Conservation (phyloP, 2,888 invertebrate genomes). For the Isoperla grammatica region DNA sequence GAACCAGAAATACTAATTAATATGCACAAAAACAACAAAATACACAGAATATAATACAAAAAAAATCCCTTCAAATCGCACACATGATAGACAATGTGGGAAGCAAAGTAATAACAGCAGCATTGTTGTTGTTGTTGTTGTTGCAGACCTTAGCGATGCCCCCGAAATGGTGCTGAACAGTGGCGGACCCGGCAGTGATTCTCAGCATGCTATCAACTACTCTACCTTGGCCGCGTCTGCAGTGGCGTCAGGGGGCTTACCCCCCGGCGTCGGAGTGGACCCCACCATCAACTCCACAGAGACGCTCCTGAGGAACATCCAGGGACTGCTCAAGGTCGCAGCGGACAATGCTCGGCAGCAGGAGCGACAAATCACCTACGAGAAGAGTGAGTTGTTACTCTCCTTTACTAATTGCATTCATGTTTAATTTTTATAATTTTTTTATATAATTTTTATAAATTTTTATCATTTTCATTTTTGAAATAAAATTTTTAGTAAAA, state of each 20-base stretch:
- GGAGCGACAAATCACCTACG: conserved; percentile 92
- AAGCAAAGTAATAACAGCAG: too few species aligned
- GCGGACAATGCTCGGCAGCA: conserved; percentile 95
- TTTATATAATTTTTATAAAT: too few species aligned
- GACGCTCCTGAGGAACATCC: conserved; percentile 89
- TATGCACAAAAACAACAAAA: too few species aligned
- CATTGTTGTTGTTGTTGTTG: too few species aligned
- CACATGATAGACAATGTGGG: too few species aligned
- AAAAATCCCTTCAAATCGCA: too few species aligned
- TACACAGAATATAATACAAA: too few species aligned
- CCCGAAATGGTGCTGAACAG: conserved; percentile 49
- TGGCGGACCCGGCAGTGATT: conserved; percentile 43
- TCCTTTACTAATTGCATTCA: conserved; percentile 48
- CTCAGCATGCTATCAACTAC: conserved; percentile 72
- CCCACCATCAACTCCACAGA: conserved; percentile 78
- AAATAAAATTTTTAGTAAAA: too few species aligned
- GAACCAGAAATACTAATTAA: too few species aligned
- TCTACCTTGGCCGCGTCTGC: conserved; percentile 64
- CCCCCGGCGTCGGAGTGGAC: conserved; percentile 48
- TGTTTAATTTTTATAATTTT: too few species aligned
- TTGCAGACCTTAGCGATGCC: conserved; percentile 69
- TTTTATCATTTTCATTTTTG: too few species aligned
- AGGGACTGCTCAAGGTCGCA: conserved; percentile 93
- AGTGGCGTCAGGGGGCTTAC: conserved; percentile 47
- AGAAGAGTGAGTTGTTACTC: conserved; percentile 72